These are phyloP conservation scores for Erythrolamprus reginae DNA, from an alignment of 2,113 vertebrate species.

Conservation along the genomic window DNA sequence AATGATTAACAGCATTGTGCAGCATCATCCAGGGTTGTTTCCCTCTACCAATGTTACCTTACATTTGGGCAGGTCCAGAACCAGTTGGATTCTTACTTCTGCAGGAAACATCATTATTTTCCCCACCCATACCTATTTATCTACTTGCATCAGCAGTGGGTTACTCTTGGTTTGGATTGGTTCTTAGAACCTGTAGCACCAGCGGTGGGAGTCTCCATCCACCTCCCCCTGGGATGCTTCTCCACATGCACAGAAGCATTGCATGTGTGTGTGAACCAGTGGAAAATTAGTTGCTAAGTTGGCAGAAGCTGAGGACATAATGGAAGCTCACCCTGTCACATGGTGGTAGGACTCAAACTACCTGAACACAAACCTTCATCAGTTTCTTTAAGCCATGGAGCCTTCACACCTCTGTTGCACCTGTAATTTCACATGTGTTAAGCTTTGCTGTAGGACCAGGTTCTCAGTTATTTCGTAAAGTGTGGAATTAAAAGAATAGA, in stretches of 20 bases:
- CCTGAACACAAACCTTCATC: background rate
- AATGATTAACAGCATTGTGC: background rate
- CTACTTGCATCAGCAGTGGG: background rate
- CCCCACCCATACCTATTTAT: background rate
- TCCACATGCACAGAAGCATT: no score
- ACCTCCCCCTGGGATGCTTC: no score
- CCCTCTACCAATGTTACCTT: background rate
- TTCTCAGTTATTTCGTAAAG: background rate
- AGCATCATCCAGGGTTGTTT: background rate
- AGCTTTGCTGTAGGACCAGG: background rate
- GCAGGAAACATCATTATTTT: background rate
- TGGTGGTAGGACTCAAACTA: background rate
- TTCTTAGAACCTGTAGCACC: no score
- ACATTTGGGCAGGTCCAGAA: background rate
- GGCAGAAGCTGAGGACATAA: background rate
- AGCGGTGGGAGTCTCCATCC: no score
- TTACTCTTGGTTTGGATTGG: no score
- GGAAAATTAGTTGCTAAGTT: background rate
- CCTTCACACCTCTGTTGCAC: background rate
- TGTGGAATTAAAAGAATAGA: background rate
- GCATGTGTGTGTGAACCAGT: no score
- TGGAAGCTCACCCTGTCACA: fast-evolving
- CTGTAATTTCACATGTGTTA: background rate
- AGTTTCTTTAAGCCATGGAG: background rate
- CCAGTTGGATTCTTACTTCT: background rate